Percentiles rank a stretch among this genome's conserved stretches.
phyloP scores from a whole-genome alignment of 2,888 invertebrate species.

The Caenorhabditis sp. region DNA sequence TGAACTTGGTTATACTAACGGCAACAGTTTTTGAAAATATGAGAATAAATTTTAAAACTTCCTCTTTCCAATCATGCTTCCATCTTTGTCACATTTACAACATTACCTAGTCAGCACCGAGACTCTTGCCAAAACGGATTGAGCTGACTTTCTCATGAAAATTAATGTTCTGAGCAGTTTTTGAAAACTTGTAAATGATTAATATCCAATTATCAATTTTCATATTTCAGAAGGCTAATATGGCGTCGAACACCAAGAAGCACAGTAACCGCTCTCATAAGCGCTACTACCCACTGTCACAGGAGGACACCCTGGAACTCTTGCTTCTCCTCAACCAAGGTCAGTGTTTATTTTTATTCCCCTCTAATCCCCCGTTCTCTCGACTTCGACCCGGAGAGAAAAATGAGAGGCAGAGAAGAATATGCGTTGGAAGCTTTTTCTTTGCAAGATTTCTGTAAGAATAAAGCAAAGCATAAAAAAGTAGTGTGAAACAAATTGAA shows the following conservation, averaged over 20 bases:
- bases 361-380: constrained; percentile 42
- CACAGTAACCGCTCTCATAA: constrained; percentile 63
- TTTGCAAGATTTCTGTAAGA: neutral
- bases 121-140: too few species aligned
- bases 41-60: too few species aligned
- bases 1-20: too few species aligned
- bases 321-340: constrained; percentile 75
- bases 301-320: constrained; percentile 76
- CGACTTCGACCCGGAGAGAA: constrained; percentile 22
- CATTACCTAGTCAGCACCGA: too few species aligned
- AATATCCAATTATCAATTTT: neutral
- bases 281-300: constrained; percentile 75
- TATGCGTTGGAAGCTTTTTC: constrained; percentile 7
- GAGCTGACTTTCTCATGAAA: too few species aligned
- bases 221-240: constrained; percentile 47
- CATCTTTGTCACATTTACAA: too few species aligned
- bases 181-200: too few species aligned
- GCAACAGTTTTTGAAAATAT: too few species aligned
- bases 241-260: constrained; percentile 59
- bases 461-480: constrained; percentile 10
- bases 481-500: constrained; percentile 23
- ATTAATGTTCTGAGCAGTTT: too few species aligned
- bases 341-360: constrained; percentile 55
- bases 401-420: constrained; percentile 7
- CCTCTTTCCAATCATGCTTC: too few species aligned